These are phyloP conservation scores for Cybosia mesomella DNA, from an alignment of 2,888 invertebrate genomes.

Conservation along the genomic window DNA sequence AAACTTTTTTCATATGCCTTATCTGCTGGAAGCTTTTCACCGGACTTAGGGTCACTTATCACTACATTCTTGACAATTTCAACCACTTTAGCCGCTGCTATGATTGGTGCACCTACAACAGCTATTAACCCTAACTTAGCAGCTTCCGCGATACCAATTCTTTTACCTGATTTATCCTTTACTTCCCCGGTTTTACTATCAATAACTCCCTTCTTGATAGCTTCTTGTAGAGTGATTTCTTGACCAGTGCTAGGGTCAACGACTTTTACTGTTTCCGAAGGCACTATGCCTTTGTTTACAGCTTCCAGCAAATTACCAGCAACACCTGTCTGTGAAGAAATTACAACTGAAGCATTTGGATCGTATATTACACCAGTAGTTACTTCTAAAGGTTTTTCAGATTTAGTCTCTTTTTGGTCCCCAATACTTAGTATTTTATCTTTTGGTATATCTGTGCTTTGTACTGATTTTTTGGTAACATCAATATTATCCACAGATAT, in stretches of 20 bases:
- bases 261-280: slow-evolving; percentile 89
- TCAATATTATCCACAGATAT: neutral
- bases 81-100: slow-evolving; percentile 89
- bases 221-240: slow-evolving; percentile 91
- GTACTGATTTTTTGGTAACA: slow-evolving; percentile 7
- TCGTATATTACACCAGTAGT: slow-evolving; percentile 91
- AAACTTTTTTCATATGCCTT: slow-evolving; percentile 90
- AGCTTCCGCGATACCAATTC: slow-evolving; percentile 91
- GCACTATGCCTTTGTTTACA: slow-evolving; percentile 91
- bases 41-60: slow-evolving; percentile 91
- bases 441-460: slow-evolving; percentile 18
- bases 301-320: slow-evolving; percentile 90
- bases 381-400: slow-evolving; percentile 83
- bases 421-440: slow-evolving; percentile 4
- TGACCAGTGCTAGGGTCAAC: slow-evolving; percentile 90
- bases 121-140: slow-evolving; percentile 91
- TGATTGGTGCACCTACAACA: slow-evolving; percentile 91
- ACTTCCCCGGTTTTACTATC: slow-evolving; percentile 90
- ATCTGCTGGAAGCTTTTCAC: slow-evolving; percentile 90
- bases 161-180: slow-evolving; percentile 88
- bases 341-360: slow-evolving; percentile 90
- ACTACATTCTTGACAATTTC: slow-evolving; percentile 88
- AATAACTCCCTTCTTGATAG: slow-evolving; percentile 91
- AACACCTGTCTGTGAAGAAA: slow-evolving; percentile 88
- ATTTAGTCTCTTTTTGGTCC: neutral